A percentile compares a stretch with the other conserved stretches of the same genome.
phyloP scores from a whole-genome alignment of 2,113 vertebrate genomes.

The Anhinga rufa region DNA sequence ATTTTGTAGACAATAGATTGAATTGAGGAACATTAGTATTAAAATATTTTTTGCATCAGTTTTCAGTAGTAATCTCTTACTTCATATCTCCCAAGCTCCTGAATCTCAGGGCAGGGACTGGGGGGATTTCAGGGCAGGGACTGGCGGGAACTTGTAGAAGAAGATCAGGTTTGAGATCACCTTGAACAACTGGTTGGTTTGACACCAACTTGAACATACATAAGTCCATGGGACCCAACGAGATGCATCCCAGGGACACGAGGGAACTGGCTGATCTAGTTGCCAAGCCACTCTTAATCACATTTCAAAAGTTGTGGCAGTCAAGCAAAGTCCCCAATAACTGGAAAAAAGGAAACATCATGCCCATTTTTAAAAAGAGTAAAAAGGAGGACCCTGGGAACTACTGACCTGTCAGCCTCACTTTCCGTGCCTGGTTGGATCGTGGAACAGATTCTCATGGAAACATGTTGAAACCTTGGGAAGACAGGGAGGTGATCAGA shows the following conservation, averaged over 20 bases:
- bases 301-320: background rate
- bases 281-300: background rate
- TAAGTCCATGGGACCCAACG: background rate
- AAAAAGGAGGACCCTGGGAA: background rate
- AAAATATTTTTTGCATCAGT: background rate
- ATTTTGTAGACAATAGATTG: background rate
- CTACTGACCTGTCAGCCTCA: background rate
- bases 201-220: background rate
- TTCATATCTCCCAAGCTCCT: background rate
- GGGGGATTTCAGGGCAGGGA: background rate
- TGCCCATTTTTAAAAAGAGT: background rate
- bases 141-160: background rate
- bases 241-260: background rate
- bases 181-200: background rate
- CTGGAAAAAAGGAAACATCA: background rate
- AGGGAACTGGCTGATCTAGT: background rate
- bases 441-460: background rate
- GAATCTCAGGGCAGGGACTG: background rate
- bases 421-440: fast-evolving
- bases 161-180: background rate
- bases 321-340: background rate
- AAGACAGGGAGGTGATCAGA: background rate
- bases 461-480: background rate
- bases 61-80: background rate
- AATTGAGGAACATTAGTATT: background rate